Conservation (phyloP, 1,140 invertebrate genomes). For the Oedothorax gibbosus region DNA sequence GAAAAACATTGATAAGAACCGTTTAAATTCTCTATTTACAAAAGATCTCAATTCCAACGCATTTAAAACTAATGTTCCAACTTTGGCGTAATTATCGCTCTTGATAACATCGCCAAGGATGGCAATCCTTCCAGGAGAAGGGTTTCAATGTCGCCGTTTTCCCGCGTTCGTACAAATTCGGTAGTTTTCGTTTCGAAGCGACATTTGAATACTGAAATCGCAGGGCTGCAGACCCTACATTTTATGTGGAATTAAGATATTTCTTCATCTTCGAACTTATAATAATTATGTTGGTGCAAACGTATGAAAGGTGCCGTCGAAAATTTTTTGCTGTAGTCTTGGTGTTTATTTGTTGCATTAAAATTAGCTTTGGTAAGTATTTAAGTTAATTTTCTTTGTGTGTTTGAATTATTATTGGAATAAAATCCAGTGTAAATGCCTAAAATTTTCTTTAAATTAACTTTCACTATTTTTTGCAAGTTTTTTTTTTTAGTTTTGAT, state of each 20-base stretch:
- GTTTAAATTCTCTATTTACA: no score
- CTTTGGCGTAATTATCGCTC: no score
- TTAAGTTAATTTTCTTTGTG: not conserved
- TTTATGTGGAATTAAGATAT: not conserved
- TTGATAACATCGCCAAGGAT: no score
- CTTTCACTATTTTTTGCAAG: no score
- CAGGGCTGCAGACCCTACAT: constrained; percentile 23
- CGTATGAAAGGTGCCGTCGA: not conserved
- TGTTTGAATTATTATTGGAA: no score
- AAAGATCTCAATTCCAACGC: no score
- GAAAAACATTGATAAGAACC: no score
- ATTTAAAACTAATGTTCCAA: no score
- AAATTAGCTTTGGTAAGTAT: constrained; percentile 7
- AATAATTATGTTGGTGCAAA: not conserved
- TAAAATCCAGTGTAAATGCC: no score
- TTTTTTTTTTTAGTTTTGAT: no score
- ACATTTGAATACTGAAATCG: constrained; percentile 2
- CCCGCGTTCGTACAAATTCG: constrained; percentile 43
- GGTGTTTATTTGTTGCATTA: constrained; percentile 4
- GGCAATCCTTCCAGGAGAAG: not conserved
- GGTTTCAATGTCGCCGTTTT: constrained; percentile 18
- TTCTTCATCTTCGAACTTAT: not conserved
- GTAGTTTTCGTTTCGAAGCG: constrained; percentile 11
- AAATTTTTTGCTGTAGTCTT: not conserved
- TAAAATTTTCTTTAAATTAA: no score